phyloP scores from a whole-genome alignment of 2,113 vertebrate genomes.

The Hyla sarda region DNA sequence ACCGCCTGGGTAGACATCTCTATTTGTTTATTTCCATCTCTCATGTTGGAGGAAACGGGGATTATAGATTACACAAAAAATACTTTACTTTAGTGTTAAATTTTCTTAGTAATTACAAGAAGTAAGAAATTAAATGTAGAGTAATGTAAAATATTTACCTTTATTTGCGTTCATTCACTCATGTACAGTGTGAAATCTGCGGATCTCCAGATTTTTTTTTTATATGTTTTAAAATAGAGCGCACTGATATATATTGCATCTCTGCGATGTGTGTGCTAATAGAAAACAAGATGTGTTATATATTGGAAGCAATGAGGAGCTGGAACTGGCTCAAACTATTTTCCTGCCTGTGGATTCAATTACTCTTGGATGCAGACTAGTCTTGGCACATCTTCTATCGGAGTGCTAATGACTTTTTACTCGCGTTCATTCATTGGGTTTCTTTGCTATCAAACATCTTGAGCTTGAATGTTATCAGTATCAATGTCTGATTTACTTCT shows the following conservation, averaged over 20 bases:
- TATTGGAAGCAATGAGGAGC: constrained; percentile 67
- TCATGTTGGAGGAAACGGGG: neutral
- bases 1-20: too few relatives aligned
- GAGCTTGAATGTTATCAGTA: constrained; percentile 65
- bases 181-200: neutral
- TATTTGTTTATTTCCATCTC: too few relatives aligned
- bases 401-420: constrained; percentile 64
- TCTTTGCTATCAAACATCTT: constrained; percentile 63
- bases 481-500: constrained; percentile 55
- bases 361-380: constrained; percentile 65
- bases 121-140: neutral
- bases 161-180: neutral
- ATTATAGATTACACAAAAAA: neutral
- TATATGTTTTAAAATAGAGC: neutral
- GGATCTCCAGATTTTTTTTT: neutral
- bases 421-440: constrained; percentile 67
- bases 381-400: constrained; percentile 68
- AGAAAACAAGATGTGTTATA: constrained; percentile 62
- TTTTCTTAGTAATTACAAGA: neutral
- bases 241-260: constrained; percentile 12
- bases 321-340: constrained; percentile 63
- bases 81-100: neutral
- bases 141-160: neutral
- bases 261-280: neutral
- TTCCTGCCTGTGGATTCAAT: constrained; percentile 65